These are phyloP conservation scores for Pionites leucogaster DNA, from an alignment of 2,113 vertebrate genomes.

Conservation along the genomic window DNA sequence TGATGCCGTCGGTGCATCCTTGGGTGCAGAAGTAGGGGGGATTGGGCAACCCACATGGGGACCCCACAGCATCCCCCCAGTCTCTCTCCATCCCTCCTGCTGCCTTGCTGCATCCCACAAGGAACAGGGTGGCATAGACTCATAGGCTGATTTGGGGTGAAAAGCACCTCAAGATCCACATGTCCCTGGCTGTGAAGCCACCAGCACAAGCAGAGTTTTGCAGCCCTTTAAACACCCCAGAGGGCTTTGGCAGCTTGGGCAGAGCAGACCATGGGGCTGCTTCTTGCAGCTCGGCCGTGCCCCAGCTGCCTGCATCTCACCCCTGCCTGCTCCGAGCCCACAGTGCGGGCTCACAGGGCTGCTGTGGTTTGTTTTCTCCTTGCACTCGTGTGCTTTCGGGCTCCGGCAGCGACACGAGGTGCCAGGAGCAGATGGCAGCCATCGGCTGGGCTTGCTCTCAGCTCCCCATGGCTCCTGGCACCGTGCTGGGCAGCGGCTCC, in stretches of 20 bases:
- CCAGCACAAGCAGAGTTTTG: rapidly evolving
- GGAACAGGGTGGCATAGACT: not conserved
- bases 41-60: not conserved
- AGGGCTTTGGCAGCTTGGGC: not conserved
- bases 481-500: conserved; percentile 32
- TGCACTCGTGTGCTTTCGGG: not conserved
- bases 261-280: rapidly evolving
- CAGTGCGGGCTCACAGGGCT: rapidly evolving
- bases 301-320: not conserved
- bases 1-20: rapidly evolving
- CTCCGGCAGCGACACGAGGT: not conserved
- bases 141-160: not conserved
- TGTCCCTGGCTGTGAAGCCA: rapidly evolving
- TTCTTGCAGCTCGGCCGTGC: rapidly evolving
- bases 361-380: not conserved
- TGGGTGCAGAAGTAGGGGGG: not conserved
- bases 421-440: conserved; percentile 65
- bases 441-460: conserved; percentile 2
- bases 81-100: rapidly evolving
- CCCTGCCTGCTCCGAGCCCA: not conserved
- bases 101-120: not conserved
- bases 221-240: not conserved
- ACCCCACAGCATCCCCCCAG: not conserved
- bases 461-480: conserved; percentile 41
- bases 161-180: not conserved